phyloP scores from a whole-genome alignment of 2,113 vertebrate species.

The Fukomys damarensis region DNA sequence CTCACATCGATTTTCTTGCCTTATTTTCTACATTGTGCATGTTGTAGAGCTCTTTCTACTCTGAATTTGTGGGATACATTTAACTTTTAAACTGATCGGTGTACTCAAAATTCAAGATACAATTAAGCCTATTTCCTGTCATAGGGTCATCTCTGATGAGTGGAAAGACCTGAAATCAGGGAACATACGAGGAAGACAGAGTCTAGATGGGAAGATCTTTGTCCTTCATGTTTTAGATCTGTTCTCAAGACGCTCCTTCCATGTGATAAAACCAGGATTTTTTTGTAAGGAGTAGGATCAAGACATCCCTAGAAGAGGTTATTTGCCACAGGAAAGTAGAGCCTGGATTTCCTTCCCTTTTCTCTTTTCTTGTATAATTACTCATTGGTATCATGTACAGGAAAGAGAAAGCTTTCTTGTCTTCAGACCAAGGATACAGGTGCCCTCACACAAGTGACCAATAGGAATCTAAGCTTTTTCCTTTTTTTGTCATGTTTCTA shows the following conservation, averaged over 20 bases:
- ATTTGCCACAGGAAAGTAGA: neutral
- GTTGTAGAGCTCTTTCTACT: neutral
- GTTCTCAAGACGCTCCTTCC: neutral
- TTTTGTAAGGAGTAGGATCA: neutral
- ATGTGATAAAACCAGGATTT: neutral
- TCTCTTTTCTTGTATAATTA: neutral
- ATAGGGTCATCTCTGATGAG: neutral
- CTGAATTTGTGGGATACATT: neutral
- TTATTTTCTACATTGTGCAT: neutral
- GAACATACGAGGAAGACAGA: neutral
- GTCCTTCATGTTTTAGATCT: neutral
- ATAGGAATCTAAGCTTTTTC: neutral
- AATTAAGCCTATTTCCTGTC: neutral
- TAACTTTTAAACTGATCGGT: neutral
- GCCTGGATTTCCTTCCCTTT: neutral
- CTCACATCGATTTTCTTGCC: neutral
- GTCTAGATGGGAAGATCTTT: neutral
- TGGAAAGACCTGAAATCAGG: neutral
- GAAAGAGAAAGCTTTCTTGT: neutral
- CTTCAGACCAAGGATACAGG: neutral
- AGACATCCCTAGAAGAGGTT: neutral
- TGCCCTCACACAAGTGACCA: neutral
- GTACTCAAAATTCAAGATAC: neutral
- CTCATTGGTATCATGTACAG: fast-evolving
- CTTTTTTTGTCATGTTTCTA: neutral